A percentile compares a stretch with the other conserved stretches of the same genome.
Evolutionary conservation across 2,797 vertebrate genomes (phyloP).

Genomic region (Epinephelus malabaricus): DNA sequence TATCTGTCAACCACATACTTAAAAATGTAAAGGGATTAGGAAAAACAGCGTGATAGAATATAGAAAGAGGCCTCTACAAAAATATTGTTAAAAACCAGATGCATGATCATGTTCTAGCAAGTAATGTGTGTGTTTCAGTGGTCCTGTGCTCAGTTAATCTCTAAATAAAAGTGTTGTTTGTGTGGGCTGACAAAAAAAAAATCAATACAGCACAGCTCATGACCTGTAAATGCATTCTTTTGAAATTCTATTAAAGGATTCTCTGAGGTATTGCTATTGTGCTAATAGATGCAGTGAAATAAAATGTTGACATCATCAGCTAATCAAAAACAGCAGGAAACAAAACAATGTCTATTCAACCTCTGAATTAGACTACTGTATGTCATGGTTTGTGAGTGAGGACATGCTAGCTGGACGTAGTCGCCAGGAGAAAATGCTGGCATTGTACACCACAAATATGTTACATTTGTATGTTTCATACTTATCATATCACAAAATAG

Average conservation of each 20-base stretch:
- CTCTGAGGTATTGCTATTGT: constrained; percentile 16
- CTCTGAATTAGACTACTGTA: not conserved
- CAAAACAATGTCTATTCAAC: not conserved
- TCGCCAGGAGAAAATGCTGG: too few species aligned
- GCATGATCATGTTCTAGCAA: not conserved
- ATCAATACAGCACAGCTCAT: constrained; percentile 32
- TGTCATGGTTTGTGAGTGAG: not conserved
- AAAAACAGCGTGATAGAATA: not conserved
- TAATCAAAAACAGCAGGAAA: not conserved
- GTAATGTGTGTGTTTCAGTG: not conserved
- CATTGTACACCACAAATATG: too few species aligned
- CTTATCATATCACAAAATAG: too few species aligned
- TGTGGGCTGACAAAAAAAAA: constrained; percentile 23
- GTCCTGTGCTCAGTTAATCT: constrained; percentile 27
- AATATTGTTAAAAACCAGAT: constrained; percentile 3
- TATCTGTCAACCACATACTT: constrained; percentile 24
- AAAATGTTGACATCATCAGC: not conserved
- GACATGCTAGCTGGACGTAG: not conserved
- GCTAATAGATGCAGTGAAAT: constrained; percentile 9
- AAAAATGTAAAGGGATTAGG: constrained; percentile 13
- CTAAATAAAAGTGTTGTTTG: constrained; percentile 35
- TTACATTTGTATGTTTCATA: too few species aligned
- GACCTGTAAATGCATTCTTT: constrained; percentile 35
- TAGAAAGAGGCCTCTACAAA: not conserved
- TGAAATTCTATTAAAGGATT: constrained; percentile 25